Percentiles rank a stretch among this genome's conserved stretches.
Evolutionary conservation across 2,113 vertebrate genomes (phyloP).

Genomic region (Polyodon spathula): DNA sequence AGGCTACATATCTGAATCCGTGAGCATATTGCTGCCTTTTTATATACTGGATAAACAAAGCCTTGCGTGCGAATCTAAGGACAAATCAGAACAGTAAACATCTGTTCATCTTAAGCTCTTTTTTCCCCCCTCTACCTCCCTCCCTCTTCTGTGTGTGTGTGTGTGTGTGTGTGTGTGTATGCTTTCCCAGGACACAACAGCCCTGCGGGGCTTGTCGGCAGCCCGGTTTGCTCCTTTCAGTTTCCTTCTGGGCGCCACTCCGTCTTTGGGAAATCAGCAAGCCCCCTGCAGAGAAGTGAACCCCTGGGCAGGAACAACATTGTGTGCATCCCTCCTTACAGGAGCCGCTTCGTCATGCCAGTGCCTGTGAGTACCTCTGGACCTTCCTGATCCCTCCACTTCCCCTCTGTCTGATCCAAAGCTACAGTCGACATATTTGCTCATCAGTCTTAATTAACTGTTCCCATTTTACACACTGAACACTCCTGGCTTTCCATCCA

Average conservation of each 20-base stretch:
- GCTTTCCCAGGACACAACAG: neutral
- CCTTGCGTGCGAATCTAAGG: too few species aligned
- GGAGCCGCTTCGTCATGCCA: neutral
- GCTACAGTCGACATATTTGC: neutral
- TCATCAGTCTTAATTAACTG: neutral
- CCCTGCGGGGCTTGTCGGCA: neutral
- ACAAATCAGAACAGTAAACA: too few species aligned
- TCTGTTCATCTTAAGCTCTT: too few species aligned
- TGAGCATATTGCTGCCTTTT: too few species aligned
- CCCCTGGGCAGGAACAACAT: neutral
- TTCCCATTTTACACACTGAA: too few species aligned
- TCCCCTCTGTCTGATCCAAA: neutral
- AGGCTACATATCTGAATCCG: too few species aligned
- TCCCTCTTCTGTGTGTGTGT: neutral
- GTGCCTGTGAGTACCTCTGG: conserved; percentile 1
- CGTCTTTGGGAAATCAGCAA: neutral
- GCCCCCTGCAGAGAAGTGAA: neutral
- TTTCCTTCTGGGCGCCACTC: neutral
- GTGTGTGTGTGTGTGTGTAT: conserved; percentile 1
- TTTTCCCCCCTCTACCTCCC: too few species aligned
- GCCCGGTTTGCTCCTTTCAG: neutral
- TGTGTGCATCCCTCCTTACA: neutral
- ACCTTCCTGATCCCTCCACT: neutral
- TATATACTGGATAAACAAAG: too few species aligned
- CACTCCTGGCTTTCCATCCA: too few species aligned